Base-by-base conservation (phyloP, 1,140 invertebrate genomes). In the Cardiocondyla obscurior region DNA sequence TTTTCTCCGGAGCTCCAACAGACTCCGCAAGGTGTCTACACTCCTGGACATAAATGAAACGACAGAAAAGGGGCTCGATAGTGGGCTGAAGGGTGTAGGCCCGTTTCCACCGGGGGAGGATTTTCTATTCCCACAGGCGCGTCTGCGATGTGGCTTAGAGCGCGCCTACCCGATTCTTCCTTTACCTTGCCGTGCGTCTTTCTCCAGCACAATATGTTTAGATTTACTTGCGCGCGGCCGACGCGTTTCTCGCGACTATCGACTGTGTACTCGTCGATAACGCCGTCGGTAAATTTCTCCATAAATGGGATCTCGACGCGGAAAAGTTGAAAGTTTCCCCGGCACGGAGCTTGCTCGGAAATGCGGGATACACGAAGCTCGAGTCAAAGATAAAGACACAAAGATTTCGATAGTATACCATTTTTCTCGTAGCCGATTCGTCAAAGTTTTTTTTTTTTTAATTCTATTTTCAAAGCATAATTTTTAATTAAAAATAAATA, bases 21-120 rank as follows among this genome's bases (percentile, higher is more conserved):
- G 72, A 88, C 84, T 88, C 82, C 82, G 74, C 79, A 82, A 89
- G 88, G 88, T 89, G 88, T 89, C 88, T 90, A 90, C 87, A 84
- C 85, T 84, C 82, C 83, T 87, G 83, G 83, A 89, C 81, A 81
- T 84, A 89, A 89, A 88, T 83, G 84, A 83, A 85, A 86, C 81
- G 82, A 42, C 72, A 55, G 39, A 22, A 73, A 70, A 25, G 57
- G 49, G 42, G 30, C n/a, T 44, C 33, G 74, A 3, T 16, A 33
- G 12, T 22, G 74, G 22, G 30, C 10, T 46, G 58, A 67, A 16
- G 51, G 46, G 73, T 60, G 60, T 82, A 88, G 83, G 77, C 83
- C 81, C 46, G 74, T 82, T n/a, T 89, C 85, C 77, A 82, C 64
- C 65, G 60, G 76, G 87, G 89, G 60, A 70, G 87, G 89, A 87